These are phyloP conservation scores for Pelvicachromis taeniatus DNA, from an alignment of 2,113 vertebrate genomes.

Conservation along the genomic window DNA sequence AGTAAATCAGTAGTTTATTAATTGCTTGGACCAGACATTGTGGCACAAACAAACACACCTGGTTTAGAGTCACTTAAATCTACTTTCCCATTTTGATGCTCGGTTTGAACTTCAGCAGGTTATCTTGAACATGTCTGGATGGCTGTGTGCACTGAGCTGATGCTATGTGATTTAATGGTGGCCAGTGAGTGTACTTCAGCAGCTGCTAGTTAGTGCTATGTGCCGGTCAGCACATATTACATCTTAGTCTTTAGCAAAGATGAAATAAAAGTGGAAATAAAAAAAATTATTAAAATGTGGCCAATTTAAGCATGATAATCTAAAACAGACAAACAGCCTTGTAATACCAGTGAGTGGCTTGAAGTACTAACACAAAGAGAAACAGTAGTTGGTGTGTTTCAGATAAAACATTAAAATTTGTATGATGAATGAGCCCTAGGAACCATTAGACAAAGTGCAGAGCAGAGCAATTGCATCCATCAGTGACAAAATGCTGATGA, in stretches of 20 bases:
- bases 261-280: neutral
- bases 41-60: neutral
- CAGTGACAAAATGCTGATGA: constrained; percentile 13
- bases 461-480: neutral
- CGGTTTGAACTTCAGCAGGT: neutral
- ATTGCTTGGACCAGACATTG: no score
- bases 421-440: neutral
- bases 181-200: neutral
- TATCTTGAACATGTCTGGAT: no score
- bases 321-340: neutral
- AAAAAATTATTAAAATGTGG: neutral
- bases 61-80: neutral
- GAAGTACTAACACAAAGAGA: neutral
- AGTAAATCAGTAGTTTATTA: neutral
- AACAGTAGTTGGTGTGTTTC: neutral
- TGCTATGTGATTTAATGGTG: neutral
- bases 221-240: neutral
- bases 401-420: neutral
- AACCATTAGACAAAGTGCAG: constrained; percentile 8
- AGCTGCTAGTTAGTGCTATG: neutral
- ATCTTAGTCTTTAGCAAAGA: neutral
- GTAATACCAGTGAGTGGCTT: neutral
- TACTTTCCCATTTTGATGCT: neutral
- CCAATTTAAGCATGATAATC: neutral
- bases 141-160: neutral